Conservation (phyloP, 1,140 invertebrate species). For the Campodea augens region DNA sequence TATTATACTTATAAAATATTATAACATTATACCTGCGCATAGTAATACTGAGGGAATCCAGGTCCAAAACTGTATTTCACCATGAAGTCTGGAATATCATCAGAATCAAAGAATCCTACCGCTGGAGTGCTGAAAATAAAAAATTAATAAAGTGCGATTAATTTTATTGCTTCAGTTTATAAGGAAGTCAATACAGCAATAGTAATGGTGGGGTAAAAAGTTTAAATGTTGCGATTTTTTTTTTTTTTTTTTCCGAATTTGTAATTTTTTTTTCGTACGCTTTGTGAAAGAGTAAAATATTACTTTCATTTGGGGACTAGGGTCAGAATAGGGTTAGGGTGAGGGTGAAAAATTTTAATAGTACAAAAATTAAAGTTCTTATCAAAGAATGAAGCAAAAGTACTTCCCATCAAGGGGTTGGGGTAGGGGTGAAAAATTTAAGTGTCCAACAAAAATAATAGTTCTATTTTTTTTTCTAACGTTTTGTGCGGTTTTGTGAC, state of each 20-base stretch:
- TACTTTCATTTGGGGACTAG: no score
- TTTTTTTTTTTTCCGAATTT: no score
- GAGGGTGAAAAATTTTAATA: no score
- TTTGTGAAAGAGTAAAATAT: no score
- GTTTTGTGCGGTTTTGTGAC: no score
- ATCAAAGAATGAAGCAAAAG: constrained; percentile 8
- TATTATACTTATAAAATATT: neutral
- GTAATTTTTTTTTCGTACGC: no score
- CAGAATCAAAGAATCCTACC: constrained; percentile 61
- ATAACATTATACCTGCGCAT: constrained; percentile 35
- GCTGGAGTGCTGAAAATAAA: constrained; percentile 43
- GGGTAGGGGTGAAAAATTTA: no score
- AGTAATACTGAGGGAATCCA: constrained; percentile 54
- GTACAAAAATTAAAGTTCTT: constrained; percentile 8
- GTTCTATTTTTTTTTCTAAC: no score
- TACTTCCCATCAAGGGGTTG: neutral
- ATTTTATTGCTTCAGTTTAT: constrained; percentile 27
- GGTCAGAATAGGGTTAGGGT: no score
- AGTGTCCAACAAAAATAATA: no score
- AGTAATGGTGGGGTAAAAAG: constrained; percentile 11
- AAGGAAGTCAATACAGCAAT: constrained; percentile 10
- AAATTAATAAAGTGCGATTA: neutral
- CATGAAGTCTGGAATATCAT: constrained; percentile 62
- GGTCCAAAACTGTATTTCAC: constrained; percentile 56
- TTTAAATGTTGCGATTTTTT: no score